Percentiles rank a stretch among this genome's conserved stretches.
These are phyloP conservation scores for Varanus salvator DNA, from an alignment of 2,113 vertebrate genomes.

Conservation along the genomic window DNA sequence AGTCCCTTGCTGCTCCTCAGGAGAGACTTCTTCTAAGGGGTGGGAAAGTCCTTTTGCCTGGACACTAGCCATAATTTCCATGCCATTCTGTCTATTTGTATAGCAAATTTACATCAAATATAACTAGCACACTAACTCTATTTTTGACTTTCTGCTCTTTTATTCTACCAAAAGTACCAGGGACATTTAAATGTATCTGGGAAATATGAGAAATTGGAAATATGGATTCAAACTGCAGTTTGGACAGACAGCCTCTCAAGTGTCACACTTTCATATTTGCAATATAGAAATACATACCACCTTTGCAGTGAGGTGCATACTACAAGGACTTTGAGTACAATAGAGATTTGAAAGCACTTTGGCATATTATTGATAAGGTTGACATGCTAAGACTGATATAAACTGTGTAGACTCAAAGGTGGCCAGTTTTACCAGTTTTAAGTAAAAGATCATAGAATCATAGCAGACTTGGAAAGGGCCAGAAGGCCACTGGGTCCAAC, in stretches of 20 bases:
- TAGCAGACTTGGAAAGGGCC: no score
- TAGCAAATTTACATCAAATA: neutral
- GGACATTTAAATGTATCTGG: neutral
- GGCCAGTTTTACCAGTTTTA: neutral
- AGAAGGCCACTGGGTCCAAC: no score
- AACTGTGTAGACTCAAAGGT: neutral
- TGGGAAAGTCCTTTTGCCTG: no score
- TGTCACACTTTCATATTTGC: neutral
- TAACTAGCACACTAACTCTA: neutral
- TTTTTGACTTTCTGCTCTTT: neutral
- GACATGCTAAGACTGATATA: neutral
- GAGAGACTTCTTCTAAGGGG: no score
- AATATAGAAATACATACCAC: neutral
- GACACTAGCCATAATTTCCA: slow-evolving; percentile 6
- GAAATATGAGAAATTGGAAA: neutral
- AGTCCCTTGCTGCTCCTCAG: no score
- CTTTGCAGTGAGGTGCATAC: neutral
- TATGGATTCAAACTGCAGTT: neutral
- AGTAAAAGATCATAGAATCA: neutral
- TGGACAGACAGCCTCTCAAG: neutral
- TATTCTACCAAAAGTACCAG: neutral
- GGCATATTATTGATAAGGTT: neutral
- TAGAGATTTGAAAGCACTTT: neutral
- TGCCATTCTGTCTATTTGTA: neutral
- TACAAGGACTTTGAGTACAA: neutral